phyloP scores from a whole-genome alignment of 2,888 invertebrate genomes.

The Ophion ellenae region DNA sequence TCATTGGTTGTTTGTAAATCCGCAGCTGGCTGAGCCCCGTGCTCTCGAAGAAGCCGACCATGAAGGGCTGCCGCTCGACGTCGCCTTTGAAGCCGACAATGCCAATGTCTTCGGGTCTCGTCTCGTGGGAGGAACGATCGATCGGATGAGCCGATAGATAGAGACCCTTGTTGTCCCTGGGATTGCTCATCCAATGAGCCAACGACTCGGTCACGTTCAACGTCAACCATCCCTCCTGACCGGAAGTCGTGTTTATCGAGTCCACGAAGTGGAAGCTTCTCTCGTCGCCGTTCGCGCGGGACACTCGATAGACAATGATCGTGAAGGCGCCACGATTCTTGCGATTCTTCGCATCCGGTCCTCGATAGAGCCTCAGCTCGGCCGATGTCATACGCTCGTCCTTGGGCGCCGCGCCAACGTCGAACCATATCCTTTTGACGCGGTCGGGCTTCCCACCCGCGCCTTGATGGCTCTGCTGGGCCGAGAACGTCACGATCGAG shows the following conservation, averaged over 20 bases:
- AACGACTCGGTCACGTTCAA: constrained; percentile 92
- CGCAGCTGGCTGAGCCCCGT: constrained; percentile 76
- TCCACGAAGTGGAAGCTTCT: constrained; percentile 89
- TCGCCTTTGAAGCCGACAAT: constrained; percentile 89
- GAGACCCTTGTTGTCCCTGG: constrained; percentile 92
- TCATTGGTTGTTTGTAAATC: constrained; percentile 73
- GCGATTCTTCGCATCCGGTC: constrained; percentile 83
- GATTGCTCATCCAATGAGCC: constrained; percentile 90
- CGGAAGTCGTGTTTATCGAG: constrained; percentile 88
- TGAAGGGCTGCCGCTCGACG: constrained; percentile 93
- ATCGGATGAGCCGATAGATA: constrained; percentile 90
- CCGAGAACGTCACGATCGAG: constrained; percentile 94
- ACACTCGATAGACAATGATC: constrained; percentile 87
- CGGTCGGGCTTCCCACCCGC: constrained; percentile 90
- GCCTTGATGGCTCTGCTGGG: constrained; percentile 86
- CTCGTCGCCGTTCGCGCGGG: constrained; percentile 86
- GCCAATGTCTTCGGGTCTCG: constrained; percentile 92
- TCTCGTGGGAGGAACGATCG: constrained; percentile 88
- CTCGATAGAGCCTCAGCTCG: constrained; percentile 92
- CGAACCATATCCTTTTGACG: constrained; percentile 94
- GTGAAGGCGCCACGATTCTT: constrained; percentile 85
- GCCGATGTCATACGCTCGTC: constrained; percentile 91
- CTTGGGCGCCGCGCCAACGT: constrained; percentile 92
- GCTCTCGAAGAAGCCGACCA: constrained; percentile 93
- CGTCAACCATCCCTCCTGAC: constrained; percentile 92